Percentiles rank a stretch among this genome's conserved stretches.
These are phyloP conservation scores for Phymatocera aterrima DNA, from an alignment of 2,888 invertebrate genomes.

Conservation along the genomic window DNA sequence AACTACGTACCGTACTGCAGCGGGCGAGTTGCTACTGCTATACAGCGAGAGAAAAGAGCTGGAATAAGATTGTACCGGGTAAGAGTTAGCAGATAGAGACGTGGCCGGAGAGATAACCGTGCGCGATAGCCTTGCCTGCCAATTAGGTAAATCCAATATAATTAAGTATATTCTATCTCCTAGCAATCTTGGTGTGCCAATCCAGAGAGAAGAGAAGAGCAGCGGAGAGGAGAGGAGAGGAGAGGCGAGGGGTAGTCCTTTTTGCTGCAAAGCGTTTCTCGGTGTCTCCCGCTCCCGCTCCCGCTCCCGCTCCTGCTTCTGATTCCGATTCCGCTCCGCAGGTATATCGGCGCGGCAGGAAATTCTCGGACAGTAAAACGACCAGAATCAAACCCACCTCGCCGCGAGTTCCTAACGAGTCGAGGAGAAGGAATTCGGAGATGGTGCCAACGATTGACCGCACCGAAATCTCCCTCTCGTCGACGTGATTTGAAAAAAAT, in stretches of 20 bases:
- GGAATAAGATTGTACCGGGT: slow-evolving; percentile 20
- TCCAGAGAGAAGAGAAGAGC: no score
- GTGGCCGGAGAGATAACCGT: slow-evolving; percentile 55
- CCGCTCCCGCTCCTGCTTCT: no score
- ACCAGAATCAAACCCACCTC: background rate
- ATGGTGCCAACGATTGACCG: slow-evolving; percentile 10
- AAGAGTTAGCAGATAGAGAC: slow-evolving; percentile 55
- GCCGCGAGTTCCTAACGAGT: background rate
- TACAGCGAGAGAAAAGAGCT: background rate
- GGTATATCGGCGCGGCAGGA: background rate
- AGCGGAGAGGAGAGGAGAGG: no score
- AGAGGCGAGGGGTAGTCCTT: no score
- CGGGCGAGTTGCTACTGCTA: background rate
- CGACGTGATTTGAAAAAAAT: background rate
- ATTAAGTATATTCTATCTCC: slow-evolving; percentile 62
- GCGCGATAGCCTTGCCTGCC: slow-evolving; percentile 56
- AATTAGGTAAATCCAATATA: slow-evolving; percentile 67
- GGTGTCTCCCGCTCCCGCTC: background rate
- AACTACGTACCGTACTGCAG: no score
- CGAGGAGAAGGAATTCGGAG: background rate
- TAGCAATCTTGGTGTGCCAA: slow-evolving; percentile 39
- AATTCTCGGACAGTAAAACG: background rate
- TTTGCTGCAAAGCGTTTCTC: slow-evolving; percentile 19
- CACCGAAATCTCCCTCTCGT: background rate
- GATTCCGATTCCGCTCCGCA: no score